Base-by-base conservation (phyloP, 1,140 invertebrate species). In the Trachymyrmex cornetzi region DNA sequence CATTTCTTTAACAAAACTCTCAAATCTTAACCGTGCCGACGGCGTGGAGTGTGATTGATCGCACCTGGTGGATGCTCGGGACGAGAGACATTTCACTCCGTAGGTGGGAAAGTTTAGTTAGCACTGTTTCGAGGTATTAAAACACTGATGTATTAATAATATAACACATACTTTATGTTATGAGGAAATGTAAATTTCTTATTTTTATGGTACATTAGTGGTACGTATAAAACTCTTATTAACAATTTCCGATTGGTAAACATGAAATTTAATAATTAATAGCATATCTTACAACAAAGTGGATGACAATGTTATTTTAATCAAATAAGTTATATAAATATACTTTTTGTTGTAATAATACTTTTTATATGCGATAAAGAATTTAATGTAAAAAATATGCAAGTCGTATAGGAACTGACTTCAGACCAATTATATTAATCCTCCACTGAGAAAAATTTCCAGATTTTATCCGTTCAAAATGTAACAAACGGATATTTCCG, bases 31-130 rank as follows among this genome's bases (percentile, higher is more conserved):
- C 57, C 55, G 57, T 48, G 48, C 30, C 71, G 53, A 34, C 86
- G 57, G 34, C 57, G 69, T 72, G 84, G 57, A 79, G 19, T 71
- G 86, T 93, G 93, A 93, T 93, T 92, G 92, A 93, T 93, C 88
- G 90, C 89, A 87, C 89, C 77, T 79, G 87, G 63, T 87, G 90
- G 87, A 88, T 89, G 91, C 81, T 86, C 86, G 86, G 3, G 11
- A 44, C 7, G 44, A 38, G 24, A 72, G 24, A 48, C 77, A 71
- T 79, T 87, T 77, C 86, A 85, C 77, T 44, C 77, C 77, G 87
- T 87, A 91, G 88, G 87, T 90, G 90, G 30, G 64, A 55, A 59
- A 22, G 14, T 48, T 19, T 66, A 64, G 24, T 44, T 11, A 22
- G 48, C 59, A 84, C 30, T 22, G 30, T 38, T n/a, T 57, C n/a